Base-by-base conservation (phyloP, 2,113 vertebrate genomes). In the Prietella phreatophila region DNA sequence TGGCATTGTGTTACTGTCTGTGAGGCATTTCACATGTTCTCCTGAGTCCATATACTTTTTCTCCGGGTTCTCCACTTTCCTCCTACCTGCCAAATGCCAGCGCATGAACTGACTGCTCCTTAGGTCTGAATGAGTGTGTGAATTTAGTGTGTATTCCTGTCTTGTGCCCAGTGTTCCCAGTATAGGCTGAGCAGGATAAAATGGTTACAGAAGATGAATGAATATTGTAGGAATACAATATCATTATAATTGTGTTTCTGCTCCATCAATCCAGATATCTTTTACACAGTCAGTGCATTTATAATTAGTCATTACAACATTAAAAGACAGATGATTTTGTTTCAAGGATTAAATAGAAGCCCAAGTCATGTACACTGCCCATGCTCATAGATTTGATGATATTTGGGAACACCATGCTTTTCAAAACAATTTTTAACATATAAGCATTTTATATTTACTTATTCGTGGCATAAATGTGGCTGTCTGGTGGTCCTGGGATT, bases 251-350 rank as follows among this genome's bases (percentile, higher is more conserved):
- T 56, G 33, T 39, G 20, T 82, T 82, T 82, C 56, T 55, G 27
- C 33, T 25, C 30, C 55, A 82, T 82, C 80, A 82, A 61, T 39
- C 56, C 53, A 33, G 4, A 82, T 13, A 25, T 60, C 19, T 60
- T 20, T 61, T 60, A 61, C 22, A 82, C 33, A 82, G 56, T 61
- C 30, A 60, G 33, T 82, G 80, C 17, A 61, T 60, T 82, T 39
- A 82, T 61, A 82, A 82, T 82, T 82, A 61, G 17, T 33, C 55
- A 36, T 17, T 82, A 82, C 79, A 61, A 39, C 80, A 82, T 61
- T 82, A 60, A 60, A 82, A 82, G 80, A 82, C 5, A 1, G 27
- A 82, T 39, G 55, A 36, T 81, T 81, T 60, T 22, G 20, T 82
- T 82, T 82, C 22, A 13, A 39, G 20, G 0, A 60, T 82, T 39